Conservation (phyloP, 1,140 invertebrate genomes). For the Formica exsecta region DNA sequence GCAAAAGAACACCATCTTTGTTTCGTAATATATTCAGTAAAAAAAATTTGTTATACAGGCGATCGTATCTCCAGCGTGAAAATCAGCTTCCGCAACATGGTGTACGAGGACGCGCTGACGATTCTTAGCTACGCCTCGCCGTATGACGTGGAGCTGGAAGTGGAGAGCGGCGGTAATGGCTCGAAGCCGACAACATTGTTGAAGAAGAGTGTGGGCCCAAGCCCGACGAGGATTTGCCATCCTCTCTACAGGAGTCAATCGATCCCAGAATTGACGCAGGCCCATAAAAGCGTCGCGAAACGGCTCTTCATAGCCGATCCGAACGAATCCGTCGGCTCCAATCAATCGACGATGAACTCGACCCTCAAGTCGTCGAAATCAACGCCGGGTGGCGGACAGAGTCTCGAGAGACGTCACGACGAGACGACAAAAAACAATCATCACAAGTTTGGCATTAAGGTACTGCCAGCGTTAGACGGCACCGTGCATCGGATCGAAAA, state of each 20-base stretch:
- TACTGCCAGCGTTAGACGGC: conserved; percentile 86
- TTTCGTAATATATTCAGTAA: too few species aligned
- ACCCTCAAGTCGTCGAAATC: conserved; percentile 82
- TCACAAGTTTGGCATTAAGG: conserved; percentile 91
- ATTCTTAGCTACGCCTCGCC: conserved; percentile 97
- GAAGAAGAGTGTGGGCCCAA: conserved; percentile 86
- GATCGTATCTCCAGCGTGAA: conserved; percentile 95
- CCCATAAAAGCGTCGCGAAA: conserved; percentile 83
- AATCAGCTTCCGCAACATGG: conserved; percentile 95
- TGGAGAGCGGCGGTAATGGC: conserved; percentile 88
- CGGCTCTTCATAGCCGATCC: conserved; percentile 85
- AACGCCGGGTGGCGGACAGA: conserved; percentile 74
- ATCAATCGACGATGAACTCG: conserved; percentile 85
- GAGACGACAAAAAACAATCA: conserved; percentile 81
- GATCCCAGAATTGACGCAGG: conserved; percentile 88
- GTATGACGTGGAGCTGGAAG: conserved; percentile 92
- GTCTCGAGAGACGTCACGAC: conserved; percentile 79
- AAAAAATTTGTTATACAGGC: conserved; percentile 87
- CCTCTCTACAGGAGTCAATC: conserved; percentile 91
- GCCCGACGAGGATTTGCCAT: conserved; percentile 88
- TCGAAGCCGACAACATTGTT: conserved; percentile 86
- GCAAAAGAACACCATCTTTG: too few species aligned
- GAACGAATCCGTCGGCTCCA: conserved; percentile 83
- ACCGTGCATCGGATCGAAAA: conserved; percentile 85
- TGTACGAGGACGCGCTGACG: conserved; percentile 95